phyloP scores from a whole-genome alignment of 2,888 invertebrate species.

The Ptilodon capucinus region DNA sequence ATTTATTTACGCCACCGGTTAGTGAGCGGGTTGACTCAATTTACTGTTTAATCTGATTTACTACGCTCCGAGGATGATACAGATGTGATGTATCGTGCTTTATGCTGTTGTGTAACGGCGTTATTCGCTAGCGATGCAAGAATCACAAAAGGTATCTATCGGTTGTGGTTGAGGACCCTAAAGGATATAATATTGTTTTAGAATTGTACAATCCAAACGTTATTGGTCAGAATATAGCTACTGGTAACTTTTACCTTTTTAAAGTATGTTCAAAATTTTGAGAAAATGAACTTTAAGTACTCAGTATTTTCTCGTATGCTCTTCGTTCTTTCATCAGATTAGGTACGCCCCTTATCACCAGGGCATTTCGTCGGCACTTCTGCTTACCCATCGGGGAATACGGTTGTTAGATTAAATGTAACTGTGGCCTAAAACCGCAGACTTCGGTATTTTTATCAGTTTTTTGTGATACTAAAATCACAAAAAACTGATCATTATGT shows the following conservation, averaged over 20 bases:
- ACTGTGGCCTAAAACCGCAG: not conserved
- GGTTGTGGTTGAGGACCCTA: not conserved
- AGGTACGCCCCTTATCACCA: too few species aligned
- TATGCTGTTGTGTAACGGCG: not conserved
- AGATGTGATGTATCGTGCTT: not conserved
- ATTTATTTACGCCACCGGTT: constrained; percentile 68
- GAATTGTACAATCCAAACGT: too few species aligned
- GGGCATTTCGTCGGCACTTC: too few species aligned
- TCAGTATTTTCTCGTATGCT: too few species aligned
- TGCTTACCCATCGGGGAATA: too few species aligned
- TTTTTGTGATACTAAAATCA: not conserved
- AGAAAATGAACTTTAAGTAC: too few species aligned
- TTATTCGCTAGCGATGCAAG: not conserved
- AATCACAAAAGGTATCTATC: not conserved
- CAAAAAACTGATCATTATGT: not conserved
- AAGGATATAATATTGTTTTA: too few species aligned
- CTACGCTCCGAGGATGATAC: constrained; percentile 14
- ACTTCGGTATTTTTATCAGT: not conserved
- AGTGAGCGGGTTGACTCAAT: constrained; percentile 63
- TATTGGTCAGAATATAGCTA: too few species aligned
- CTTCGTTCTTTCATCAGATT: too few species aligned
- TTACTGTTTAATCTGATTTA: constrained; percentile 71
- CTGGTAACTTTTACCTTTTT: too few species aligned
- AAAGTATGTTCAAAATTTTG: too few species aligned
- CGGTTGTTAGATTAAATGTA: too few species aligned